Evolutionary conservation across 2,888 invertebrate genomes (phyloP).

Genomic region (Pyralis farinalis): DNA sequence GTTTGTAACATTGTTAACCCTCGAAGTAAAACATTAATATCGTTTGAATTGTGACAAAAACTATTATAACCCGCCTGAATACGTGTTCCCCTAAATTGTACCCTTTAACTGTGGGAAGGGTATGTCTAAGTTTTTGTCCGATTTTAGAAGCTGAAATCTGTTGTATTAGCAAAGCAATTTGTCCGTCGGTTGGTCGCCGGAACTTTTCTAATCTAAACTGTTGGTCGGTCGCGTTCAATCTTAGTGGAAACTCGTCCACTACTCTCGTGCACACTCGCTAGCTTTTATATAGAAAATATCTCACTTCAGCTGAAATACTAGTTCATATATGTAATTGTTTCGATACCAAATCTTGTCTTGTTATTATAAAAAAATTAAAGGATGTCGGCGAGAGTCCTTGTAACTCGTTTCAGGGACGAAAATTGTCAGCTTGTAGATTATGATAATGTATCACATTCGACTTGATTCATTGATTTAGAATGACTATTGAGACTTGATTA

Average conservation of each 20-base stretch:
- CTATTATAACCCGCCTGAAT: conserved; percentile 10
- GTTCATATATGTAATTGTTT: not conserved
- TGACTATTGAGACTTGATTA: too few species aligned
- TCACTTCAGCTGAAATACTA: not conserved
- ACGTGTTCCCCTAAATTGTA: conserved; percentile 12
- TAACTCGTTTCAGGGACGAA: too few species aligned
- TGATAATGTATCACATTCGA: too few species aligned
- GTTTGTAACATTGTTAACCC: conserved; percentile 6
- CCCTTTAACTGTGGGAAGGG: not conserved
- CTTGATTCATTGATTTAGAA: too few species aligned
- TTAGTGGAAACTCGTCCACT: conserved; percentile 45
- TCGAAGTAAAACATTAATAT: conserved; percentile 6
- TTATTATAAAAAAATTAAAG: too few species aligned
- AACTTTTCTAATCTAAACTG: conserved; percentile 79
- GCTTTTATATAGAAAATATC: not conserved
- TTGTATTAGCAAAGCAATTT: conserved; percentile 77
- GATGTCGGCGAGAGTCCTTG: too few species aligned
- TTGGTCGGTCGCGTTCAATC: conserved; percentile 58
- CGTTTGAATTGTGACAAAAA: conserved; percentile 12
- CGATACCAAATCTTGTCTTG: not conserved
- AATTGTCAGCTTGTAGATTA: too few species aligned
- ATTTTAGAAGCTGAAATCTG: conserved; percentile 56
- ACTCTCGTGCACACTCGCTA: conserved; percentile 21
- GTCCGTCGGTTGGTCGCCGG: conserved; percentile 50
- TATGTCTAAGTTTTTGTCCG: conserved; percentile 42